Percentiles rank a stretch among this genome's conserved stretches.
Conservation (phyloP, 2,797 vertebrate genomes). For the Bradypodion ventrale region DNA sequence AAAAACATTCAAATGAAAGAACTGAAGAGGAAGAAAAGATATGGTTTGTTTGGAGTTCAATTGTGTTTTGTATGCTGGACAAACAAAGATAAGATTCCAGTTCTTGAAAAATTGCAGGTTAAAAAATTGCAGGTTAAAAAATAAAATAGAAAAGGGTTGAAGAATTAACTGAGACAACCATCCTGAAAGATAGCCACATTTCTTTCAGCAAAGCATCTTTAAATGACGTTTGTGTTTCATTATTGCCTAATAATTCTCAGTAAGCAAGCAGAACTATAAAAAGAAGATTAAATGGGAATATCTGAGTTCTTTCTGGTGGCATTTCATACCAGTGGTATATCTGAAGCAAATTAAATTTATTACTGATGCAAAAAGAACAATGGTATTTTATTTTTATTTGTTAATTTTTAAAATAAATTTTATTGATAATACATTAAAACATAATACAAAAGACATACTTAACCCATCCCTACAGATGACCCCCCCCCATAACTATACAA, state of each 20-base stretch:
- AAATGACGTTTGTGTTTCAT: not conserved
- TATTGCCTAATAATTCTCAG: not conserved
- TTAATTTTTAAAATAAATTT: too few relatives aligned
- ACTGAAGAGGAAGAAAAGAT: not conserved
- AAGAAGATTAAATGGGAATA: not conserved
- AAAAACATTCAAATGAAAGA: not conserved
- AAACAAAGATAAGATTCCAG: not conserved
- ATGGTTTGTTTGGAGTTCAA: not conserved
- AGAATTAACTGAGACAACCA: slow-evolving; percentile 49
- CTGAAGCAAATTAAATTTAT: too few relatives aligned
- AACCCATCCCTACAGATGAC: too few relatives aligned
- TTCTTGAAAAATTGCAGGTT: slow-evolving; percentile 27
- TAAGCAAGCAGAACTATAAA: slow-evolving; percentile 6
- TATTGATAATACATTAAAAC: too few relatives aligned
- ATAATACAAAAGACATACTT: too few relatives aligned
- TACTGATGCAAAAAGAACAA: not conserved
- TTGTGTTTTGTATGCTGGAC: slow-evolving; percentile 1
- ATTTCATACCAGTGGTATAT: not conserved
- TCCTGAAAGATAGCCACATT: not conserved
- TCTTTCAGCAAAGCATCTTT: slow-evolving; percentile 18
- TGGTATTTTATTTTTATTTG: too few relatives aligned
- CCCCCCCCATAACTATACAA: too few relatives aligned
- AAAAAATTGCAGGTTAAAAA: slow-evolving; percentile 47
- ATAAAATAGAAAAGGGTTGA: not conserved
- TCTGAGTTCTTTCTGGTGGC: not conserved